These are phyloP conservation scores for Stegostoma tigrinum DNA, from an alignment of 2,113 vertebrate species.

Conservation along the genomic window DNA sequence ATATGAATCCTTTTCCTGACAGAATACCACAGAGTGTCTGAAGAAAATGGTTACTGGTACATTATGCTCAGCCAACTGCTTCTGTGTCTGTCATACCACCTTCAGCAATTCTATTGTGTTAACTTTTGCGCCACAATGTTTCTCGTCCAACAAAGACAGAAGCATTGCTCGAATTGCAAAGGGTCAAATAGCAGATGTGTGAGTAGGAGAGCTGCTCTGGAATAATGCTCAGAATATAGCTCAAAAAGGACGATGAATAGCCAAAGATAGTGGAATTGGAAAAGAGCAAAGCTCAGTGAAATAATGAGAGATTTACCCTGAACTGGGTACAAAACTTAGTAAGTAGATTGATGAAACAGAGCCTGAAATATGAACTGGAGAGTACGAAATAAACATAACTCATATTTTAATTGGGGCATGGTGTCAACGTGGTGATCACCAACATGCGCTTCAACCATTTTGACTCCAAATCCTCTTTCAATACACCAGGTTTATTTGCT, in stretches of 20 bases:
- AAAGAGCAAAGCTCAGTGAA: background rate
- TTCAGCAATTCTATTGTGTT: too few relatives aligned
- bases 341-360: background rate
- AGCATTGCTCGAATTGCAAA: background rate
- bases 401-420: background rate
- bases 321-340: background rate
- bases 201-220: background rate
- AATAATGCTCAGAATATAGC: background rate
- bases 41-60: background rate
- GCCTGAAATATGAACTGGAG: background rate
- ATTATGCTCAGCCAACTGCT: background rate
- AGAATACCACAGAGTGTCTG: too few relatives aligned
- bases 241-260: background rate
- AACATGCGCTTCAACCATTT: background rate
- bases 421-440: background rate
- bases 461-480: background rate
- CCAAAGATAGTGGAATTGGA: background rate
- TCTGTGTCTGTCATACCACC: background rate
- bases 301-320: background rate
- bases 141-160: background rate
- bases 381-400: background rate
- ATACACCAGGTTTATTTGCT: background rate
- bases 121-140: background rate
- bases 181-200: background rate
- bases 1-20: background rate